Conservation (phyloP, 1,140 invertebrate genomes). For the Drosophila ironensis region DNA sequence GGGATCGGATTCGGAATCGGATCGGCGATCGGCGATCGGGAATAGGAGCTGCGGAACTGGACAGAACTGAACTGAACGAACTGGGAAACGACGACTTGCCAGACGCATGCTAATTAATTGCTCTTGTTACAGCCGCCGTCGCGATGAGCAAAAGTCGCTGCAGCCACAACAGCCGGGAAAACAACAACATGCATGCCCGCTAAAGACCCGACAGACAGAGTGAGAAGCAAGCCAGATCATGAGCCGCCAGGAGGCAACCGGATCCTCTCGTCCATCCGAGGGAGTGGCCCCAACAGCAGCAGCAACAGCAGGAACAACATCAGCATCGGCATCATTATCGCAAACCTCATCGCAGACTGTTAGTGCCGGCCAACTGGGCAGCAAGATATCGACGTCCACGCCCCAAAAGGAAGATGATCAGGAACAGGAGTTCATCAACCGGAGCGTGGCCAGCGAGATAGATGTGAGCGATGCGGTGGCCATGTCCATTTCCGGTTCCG, state of each 20-base stretch:
- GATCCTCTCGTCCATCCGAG: conserved; percentile 1
- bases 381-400: conserved; percentile 74
- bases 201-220: conserved; percentile 27
- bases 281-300: neutral
- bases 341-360: conserved; percentile 8
- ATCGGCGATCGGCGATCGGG: too few relatives aligned
- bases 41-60: too few relatives aligned
- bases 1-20: too few relatives aligned
- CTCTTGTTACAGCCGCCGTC: conserved; percentile 22
- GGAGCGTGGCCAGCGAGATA: conserved; percentile 61
- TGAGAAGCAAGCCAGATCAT: conserved; percentile 31
- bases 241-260: conserved; percentile 58
- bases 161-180: conserved; percentile 15
- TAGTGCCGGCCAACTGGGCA: conserved; percentile 16
- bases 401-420: conserved; percentile 60
- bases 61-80: conserved; percentile 2
- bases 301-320: conserved; percentile 11
- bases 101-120: conserved; percentile 61
- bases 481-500: conserved; percentile 44
- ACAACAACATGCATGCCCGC: conserved; percentile 42
- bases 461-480: conserved; percentile 38
- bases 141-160: conserved; percentile 44
- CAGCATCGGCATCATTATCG: conserved; percentile 9
- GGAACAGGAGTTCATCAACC: conserved; percentile 52
- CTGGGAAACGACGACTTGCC: conserved; percentile 15